phyloP scores from a whole-genome alignment of 2,888 invertebrate genomes.

The Mycalesis mineus region DNA sequence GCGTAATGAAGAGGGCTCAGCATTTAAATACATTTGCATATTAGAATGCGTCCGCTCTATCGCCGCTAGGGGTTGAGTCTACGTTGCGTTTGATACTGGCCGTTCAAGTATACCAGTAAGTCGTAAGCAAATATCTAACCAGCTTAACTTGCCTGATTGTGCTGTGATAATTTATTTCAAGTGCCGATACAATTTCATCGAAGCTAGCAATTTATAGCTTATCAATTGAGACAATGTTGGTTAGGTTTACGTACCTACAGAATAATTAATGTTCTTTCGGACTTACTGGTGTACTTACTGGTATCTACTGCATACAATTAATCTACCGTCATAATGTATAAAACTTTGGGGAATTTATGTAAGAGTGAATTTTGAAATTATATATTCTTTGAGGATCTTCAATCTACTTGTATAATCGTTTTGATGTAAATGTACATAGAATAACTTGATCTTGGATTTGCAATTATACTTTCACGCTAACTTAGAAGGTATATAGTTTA shows the following conservation, averaged over 20 bases:
- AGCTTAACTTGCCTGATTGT: slow-evolving; percentile 9
- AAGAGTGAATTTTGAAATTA: too few species aligned
- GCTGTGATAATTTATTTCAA: slow-evolving; percentile 11
- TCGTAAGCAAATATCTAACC: slow-evolving; percentile 17
- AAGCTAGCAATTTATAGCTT: slow-evolving; percentile 5
- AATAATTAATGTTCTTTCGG: neutral
- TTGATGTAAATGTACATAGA: too few species aligned
- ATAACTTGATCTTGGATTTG: too few species aligned
- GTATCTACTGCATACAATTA: too few species aligned
- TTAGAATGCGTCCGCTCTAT: slow-evolving; percentile 70
- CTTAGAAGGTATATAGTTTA: too few species aligned
- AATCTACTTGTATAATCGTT: too few species aligned
- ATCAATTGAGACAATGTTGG: slow-evolving; percentile 2
- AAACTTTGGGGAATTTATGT: too few species aligned
- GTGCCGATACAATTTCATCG: slow-evolving; percentile 3
- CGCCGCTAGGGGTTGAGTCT: slow-evolving; percentile 25
- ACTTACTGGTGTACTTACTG: neutral
- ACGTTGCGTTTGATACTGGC: slow-evolving; percentile 17
- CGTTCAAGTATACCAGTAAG: slow-evolving; percentile 19
- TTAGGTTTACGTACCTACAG: neutral
- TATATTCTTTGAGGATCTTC: too few species aligned
- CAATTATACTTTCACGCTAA: too few species aligned
- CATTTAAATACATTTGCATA: slow-evolving; percentile 79
- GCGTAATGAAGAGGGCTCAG: slow-evolving; percentile 77
- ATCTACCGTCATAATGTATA: too few species aligned